Evolutionary conservation across 2,113 vertebrate genomes (phyloP).

Genomic region (Atrichornis clamosus): DNA sequence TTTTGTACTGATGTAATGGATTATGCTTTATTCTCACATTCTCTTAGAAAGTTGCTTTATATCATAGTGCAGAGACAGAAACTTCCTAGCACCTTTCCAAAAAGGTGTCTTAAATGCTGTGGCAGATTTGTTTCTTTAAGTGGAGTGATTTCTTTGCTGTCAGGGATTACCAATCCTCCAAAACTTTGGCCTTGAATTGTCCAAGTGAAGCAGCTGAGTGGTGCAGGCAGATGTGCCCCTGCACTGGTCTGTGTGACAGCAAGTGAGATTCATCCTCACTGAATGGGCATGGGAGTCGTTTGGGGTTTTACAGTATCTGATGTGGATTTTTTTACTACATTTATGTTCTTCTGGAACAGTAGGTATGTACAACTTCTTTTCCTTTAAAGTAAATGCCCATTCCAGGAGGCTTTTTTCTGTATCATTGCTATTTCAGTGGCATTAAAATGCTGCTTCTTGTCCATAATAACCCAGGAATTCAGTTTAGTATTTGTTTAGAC

Average conservation of each 20-base stretch:
- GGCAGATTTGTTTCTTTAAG: not conserved
- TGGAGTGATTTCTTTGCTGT: not conserved
- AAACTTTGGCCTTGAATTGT: not conserved
- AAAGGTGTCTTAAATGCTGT: not conserved
- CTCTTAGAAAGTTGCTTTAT: not conserved
- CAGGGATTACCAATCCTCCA: not conserved
- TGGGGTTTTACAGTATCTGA: not conserved
- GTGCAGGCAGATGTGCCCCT: not conserved
- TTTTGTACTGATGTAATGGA: not conserved
- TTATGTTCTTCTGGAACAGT: not conserved
- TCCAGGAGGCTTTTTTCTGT: not conserved
- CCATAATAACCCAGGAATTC: not conserved
- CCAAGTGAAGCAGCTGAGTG: not conserved
- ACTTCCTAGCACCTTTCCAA: not conserved
- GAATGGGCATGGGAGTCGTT: not conserved
- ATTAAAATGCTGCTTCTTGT: not conserved
- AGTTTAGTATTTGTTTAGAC: not conserved
- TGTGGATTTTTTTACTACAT: accelerated
- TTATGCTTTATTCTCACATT: not conserved
- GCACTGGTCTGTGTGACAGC: not conserved
- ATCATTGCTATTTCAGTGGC: not conserved
- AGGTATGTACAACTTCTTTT: not conserved
- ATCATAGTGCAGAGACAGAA: not conserved
- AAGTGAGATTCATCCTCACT: not conserved
- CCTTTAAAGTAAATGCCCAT: not conserved